Evolutionary conservation across 2,113 vertebrate species (phyloP).

Genomic region (Amphilophus citrinellus): DNA sequence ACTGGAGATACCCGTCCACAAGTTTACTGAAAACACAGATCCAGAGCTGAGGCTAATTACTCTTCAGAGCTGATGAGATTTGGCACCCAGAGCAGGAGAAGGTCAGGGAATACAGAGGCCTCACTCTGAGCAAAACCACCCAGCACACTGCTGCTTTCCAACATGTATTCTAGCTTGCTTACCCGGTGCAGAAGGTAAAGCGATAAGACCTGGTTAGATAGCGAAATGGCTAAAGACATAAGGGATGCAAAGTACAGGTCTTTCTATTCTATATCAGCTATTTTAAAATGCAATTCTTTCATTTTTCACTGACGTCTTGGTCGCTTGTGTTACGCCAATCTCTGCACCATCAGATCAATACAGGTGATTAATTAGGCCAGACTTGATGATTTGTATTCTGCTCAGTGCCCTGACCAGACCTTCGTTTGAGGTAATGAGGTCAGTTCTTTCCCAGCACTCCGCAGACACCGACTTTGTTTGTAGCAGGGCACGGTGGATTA

Average conservation of each 20-base stretch:
- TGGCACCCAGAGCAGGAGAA: background rate
- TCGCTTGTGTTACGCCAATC: background rate
- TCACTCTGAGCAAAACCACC: background rate
- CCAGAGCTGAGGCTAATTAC: constrained; percentile 32
- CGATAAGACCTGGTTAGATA: background rate
- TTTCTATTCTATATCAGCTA: background rate
- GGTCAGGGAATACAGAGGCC: constrained; percentile 20
- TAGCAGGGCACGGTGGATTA: background rate
- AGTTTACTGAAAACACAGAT: constrained; percentile 21
- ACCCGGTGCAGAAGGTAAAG: background rate
- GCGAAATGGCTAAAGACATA: background rate
- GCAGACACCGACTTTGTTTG: background rate
- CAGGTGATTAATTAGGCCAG: background rate
- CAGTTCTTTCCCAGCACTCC: background rate
- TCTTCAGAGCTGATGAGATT: constrained; percentile 14
- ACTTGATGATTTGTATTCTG: background rate
- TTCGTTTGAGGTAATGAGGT: constrained; percentile 15
- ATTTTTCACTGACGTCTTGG: too few relatives aligned
- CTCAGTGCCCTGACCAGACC: background rate
- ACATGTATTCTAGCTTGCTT: background rate
- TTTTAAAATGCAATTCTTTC: background rate
- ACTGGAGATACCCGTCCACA: background rate
- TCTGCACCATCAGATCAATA: background rate
- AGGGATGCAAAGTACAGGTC: background rate
- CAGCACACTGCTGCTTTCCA: background rate